A percentile compares a stretch with the other conserved stretches of the same genome.
phyloP scores from a whole-genome alignment of 2,113 vertebrate species.

The Caloenas nicobarica region DNA sequence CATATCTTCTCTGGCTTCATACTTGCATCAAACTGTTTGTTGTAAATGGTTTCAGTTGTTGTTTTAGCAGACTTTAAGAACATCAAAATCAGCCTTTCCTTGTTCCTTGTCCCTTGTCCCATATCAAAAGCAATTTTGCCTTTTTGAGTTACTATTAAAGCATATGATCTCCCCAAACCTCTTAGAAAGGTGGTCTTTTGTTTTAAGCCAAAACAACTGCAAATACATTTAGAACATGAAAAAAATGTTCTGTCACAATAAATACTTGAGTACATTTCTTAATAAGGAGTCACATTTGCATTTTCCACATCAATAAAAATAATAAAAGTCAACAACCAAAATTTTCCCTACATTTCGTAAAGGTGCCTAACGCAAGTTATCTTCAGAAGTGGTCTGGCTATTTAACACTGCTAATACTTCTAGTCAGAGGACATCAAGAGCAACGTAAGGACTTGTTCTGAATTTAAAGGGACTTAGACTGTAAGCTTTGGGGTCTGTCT shows the following conservation, averaged over 20 bases:
- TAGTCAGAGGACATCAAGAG: background rate
- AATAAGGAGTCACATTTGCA: background rate
- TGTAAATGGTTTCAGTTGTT: background rate
- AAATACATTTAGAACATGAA: background rate
- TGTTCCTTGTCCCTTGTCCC: background rate
- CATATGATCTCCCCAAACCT: background rate
- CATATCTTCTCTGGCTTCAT: background rate
- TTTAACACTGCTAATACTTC: background rate
- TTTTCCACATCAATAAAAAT: background rate
- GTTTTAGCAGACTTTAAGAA: background rate
- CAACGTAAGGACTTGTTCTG: background rate
- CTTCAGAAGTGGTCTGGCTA: background rate
- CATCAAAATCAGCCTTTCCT: background rate
- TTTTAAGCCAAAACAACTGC: background rate
- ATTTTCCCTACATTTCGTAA: background rate
- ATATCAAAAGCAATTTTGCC: constrained; percentile 26
- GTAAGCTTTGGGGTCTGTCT: background rate
- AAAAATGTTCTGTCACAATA: background rate
- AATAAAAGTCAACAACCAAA: background rate
- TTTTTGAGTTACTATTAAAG: background rate
- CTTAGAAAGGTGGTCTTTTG: background rate
- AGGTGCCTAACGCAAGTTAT: background rate
- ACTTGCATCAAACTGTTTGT: background rate
- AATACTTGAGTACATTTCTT: background rate
- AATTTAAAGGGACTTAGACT: background rate